Base-by-base conservation (phyloP, 2,888 invertebrate genomes). In the Gandaritis pyraliata region DNA sequence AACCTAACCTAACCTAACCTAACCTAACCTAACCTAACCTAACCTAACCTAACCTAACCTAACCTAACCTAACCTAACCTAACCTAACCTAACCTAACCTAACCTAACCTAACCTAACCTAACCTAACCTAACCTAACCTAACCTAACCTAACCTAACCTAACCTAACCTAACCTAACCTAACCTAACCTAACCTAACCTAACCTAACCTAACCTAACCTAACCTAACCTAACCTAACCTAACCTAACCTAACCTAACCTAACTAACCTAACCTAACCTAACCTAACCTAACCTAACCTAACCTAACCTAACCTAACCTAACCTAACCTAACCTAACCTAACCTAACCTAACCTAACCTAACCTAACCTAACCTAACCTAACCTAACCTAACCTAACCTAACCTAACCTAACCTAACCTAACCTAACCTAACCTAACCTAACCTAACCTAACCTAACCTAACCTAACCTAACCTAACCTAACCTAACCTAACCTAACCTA, bases 321-420 rank as follows among this genome's bases (percentile, higher is more conserved):
- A 63, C 63, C 58, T 58, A 58, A 58, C 58, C 52, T 52, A 58
- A 59, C 58, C 58, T 63, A 58, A 59, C 63, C 48, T 48, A 59
- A 63, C 51, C 56, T 52, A 66, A 68, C 66, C 66, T 59, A 66
- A 65, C 63, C 66, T 61, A 65, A 66, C 68, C 68, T 65, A 66
- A 69, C 69, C 66, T 52, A 58, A 52, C 52, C 50, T 50, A 50
- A 50, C 50, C 68, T 61, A 70, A 65, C 50, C 51, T 51, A 63
- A 63, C 63, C 63, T 63, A 63, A 63, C 63, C 54, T 50, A 58
- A 63, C 58, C 63, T 55, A 63, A 63, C 63, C 58, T 59, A 64
- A 64, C 29, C 29, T 29, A 29, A 29, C 29, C 29, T 29, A 29
- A 29, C 29, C 29, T 29, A 29, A 29, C 29, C 29, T 29, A 29